Evolutionary conservation across 2,888 invertebrate species (phyloP).

Genomic region (Ypsolopha sequella): DNA sequence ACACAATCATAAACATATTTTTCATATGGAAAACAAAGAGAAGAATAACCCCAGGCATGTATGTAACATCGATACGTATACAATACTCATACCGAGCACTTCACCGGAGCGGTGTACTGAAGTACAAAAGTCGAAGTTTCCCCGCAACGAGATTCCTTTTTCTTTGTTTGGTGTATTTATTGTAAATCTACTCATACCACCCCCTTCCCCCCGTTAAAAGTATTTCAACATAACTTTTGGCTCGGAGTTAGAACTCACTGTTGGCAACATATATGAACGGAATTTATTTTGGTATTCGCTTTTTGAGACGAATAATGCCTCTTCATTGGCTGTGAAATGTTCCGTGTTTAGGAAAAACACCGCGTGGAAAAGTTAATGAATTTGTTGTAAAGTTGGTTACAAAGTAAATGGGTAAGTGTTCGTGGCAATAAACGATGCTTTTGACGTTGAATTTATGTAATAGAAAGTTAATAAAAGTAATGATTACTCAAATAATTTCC

Average conservation of each 20-base stretch:
- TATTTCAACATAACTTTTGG: constrained; percentile 66
- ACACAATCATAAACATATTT: too few relatives aligned
- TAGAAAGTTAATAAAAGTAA: too few relatives aligned
- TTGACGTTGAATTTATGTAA: too few relatives aligned
- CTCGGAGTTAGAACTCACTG: constrained; percentile 8
- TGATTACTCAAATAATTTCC: too few relatives aligned
- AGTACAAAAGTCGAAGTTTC: constrained; percentile 63
- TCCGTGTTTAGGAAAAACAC: too few relatives aligned
- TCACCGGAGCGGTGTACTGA: constrained; percentile 25
- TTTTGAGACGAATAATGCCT: neutral
- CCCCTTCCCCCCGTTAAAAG: constrained; percentile 42
- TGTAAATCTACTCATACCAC: constrained; percentile 69
- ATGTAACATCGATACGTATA: too few relatives aligned
- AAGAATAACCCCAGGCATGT: too few relatives aligned
- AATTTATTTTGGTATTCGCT: constrained; percentile 1
- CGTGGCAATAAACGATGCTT: too few relatives aligned
- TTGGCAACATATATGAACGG: constrained; percentile 1
- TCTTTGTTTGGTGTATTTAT: constrained; percentile 70
- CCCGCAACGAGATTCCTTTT: constrained; percentile 67
- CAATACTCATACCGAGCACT: neutral
- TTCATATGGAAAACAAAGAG: too few relatives aligned
- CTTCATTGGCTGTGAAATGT: neutral
- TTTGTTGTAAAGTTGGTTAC: too few relatives aligned
- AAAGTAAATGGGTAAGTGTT: too few relatives aligned
- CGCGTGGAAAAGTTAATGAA: too few relatives aligned